Conservation (phyloP, 1,140 invertebrate genomes). For the Frieseomelitta varia region DNA sequence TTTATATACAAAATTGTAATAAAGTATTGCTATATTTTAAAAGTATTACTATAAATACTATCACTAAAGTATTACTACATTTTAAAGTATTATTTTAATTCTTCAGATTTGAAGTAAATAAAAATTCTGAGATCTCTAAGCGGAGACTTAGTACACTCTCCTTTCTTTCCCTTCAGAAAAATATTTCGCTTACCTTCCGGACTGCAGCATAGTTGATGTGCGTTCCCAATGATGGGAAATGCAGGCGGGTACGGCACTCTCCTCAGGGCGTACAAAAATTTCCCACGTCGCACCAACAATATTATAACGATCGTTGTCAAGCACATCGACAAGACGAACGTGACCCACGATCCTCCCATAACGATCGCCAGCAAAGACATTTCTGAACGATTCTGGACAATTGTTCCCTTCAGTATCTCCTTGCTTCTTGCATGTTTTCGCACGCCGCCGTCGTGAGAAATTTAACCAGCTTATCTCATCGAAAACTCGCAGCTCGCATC, state of each 20-base stretch:
- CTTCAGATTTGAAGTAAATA: neutral
- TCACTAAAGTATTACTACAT: too few relatives aligned
- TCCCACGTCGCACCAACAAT: conserved; percentile 60
- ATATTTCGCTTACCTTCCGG: conserved; percentile 69
- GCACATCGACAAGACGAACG: conserved; percentile 50
- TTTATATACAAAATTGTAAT: too few relatives aligned
- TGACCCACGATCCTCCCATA: conserved; percentile 54
- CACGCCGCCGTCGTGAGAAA: neutral
- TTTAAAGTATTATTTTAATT: too few relatives aligned
- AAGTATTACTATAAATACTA: too few relatives aligned
- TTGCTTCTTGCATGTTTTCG: neutral
- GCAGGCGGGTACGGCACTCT: conserved; percentile 73
- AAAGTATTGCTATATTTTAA: too few relatives aligned
- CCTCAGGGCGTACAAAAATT: conserved; percentile 69
- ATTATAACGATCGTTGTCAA: conserved; percentile 49
- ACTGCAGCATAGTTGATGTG: conserved; percentile 70
- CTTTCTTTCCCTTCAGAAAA: neutral
- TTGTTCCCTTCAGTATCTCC: neutral
- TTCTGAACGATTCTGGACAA: neutral
- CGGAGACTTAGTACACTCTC: too few relatives aligned
- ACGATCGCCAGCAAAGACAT: neutral
- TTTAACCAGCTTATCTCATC: too few relatives aligned
- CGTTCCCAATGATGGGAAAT: conserved; percentile 75
- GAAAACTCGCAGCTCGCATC: neutral
- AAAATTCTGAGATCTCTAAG: too few relatives aligned